Evolutionary conservation across 2,797 vertebrate species (phyloP), one percentile per base, ranked within the genome.

Genomic region (Lophius americanus): DNA sequence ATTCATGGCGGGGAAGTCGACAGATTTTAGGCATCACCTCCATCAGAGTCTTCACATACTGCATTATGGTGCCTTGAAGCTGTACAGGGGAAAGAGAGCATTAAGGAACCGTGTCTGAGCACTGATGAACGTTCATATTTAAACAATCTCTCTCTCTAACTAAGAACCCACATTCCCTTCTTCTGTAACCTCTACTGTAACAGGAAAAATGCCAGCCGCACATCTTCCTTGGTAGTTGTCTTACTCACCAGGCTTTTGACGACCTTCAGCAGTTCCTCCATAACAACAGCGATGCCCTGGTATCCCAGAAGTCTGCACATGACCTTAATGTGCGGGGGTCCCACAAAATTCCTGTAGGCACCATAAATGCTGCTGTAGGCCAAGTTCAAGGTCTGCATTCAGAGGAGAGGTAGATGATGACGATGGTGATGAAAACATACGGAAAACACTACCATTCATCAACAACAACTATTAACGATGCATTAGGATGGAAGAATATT

Each of bases 21-120:
- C 98, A 99, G 69, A 99, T 99, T 91, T 99, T 99, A 59, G 98
- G 98, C 98, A 99, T 99, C 70, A 99, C 98, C 83, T 99, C 98
- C 71, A 99, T 99, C 80, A 99, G 92, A 4, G 98, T 99, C 85
- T 97, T 99, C 88, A 99, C 97, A 0, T 99, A 99, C 92, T 99
- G 98, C 80, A 99, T 94, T 62, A 99, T 97, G 75, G 98, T 99
- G 33, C 98, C 98, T 82, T 99, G 98, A 43, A 99, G 94, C 98
- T 99, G 75, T 2, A 44, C 3, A 43, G 7, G 4, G 44, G 57
- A 50, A 56, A 7, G 9, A 72, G 1, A 50, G 12, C n/a, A 14
- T 10, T 39, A 23, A 46, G 9, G 6, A 12, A 11, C 43, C 9
- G 10, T 9, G 41, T 42, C 3, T 9, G 10, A 3, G 23, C 3